Evolutionary conservation across 2,797 vertebrate species (phyloP).

Genomic region (Gymnocypris eckloni): DNA sequence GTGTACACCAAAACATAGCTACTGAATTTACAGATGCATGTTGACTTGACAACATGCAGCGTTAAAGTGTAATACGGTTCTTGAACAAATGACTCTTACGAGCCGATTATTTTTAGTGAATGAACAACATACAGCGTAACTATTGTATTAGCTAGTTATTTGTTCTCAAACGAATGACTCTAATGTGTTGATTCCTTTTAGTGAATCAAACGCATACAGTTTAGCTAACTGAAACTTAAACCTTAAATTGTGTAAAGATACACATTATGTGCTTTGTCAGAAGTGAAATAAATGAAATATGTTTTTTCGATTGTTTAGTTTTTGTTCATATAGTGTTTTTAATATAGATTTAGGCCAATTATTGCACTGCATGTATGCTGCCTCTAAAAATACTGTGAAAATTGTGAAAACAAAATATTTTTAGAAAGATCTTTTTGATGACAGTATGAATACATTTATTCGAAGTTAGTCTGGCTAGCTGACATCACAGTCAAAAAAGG

Average conservation of each 20-base stretch:
- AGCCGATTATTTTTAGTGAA: not conserved
- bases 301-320: not conserved
- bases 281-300: not conserved
- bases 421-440: not conserved
- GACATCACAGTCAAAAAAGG: constrained; percentile 72
- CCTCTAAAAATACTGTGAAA: not conserved
- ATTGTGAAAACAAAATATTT: not conserved
- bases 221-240: not conserved
- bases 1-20: not conserved
- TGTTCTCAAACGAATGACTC: not conserved
- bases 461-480: constrained; percentile 43
- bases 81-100: not conserved
- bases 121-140: not conserved
- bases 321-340: not conserved
- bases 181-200: not conserved
- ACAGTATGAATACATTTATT: constrained; percentile 16
- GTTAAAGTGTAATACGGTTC: not conserved
- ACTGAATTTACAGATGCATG: not conserved
- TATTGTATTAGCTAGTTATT: not conserved
- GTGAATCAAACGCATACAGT: not conserved
- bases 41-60: not conserved
- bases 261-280: not conserved
- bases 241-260: not conserved
- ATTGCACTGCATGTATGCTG: not conserved
- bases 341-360: not conserved